phyloP scores from a whole-genome alignment of 2,113 vertebrate genomes.

The Choloepus hoffmanni region DNA sequence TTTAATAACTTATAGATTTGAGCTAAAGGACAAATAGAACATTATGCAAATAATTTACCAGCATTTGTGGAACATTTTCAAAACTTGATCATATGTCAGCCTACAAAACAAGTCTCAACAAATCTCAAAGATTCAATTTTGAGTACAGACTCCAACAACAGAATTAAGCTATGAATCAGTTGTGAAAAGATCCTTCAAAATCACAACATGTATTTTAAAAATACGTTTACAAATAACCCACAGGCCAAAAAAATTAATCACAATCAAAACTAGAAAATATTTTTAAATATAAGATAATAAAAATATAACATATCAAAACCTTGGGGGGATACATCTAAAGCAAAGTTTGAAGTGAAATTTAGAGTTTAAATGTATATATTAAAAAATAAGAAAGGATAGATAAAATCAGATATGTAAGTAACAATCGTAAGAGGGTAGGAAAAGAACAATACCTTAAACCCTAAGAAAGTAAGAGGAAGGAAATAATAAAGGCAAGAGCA shows the following conservation, averaged over 20 bases:
- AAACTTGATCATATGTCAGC: not conserved
- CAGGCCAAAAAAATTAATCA: not conserved
- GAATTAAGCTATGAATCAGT: conserved; percentile 12
- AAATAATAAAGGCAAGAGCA: not conserved
- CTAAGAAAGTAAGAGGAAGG: not conserved
- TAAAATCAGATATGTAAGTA: not conserved
- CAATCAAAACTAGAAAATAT: not conserved
- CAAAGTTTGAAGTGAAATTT: not conserved
- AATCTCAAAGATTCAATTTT: not conserved
- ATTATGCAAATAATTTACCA: not conserved
- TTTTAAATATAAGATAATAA: conserved; percentile 14
- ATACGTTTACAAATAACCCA: not conserved
- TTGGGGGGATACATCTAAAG: not conserved
- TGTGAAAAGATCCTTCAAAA: not conserved
- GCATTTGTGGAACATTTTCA: not conserved
- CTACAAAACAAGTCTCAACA: conserved; percentile 39
- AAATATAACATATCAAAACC: not conserved
- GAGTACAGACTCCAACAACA: not conserved
- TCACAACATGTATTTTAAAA: not conserved
- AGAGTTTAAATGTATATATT: not conserved
- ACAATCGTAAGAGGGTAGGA: not conserved
- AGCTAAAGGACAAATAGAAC: not conserved
- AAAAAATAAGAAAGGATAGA: conserved; percentile 23
- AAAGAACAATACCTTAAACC: not conserved
- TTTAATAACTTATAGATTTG: conserved; percentile 36